Evolutionary conservation across 2,888 invertebrate genomes (phyloP).

Genomic region (Meta bourneti): DNA sequence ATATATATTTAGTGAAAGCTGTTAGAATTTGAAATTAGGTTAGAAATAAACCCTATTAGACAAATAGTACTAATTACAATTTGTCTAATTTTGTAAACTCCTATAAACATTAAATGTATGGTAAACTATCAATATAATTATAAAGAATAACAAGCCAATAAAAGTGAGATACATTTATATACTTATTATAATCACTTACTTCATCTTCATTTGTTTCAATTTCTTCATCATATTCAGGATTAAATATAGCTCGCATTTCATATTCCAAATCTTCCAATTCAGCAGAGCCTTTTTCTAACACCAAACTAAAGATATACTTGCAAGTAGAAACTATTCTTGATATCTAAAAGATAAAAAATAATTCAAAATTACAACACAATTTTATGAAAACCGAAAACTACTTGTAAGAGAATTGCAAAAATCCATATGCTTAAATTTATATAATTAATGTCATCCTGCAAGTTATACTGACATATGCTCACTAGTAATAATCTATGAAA

Average conservation of each 20-base stretch:
- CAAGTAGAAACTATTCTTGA: conserved; percentile 11
- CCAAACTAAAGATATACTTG: conserved; percentile 31
- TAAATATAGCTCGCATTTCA: conserved; percentile 60
- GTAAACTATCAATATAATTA: too few species aligned
- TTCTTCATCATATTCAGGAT: conserved; percentile 55
- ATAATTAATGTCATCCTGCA: too few species aligned
- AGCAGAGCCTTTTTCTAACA: conserved; percentile 15
- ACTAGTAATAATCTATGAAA: too few species aligned
- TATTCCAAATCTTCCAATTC: conserved; percentile 49
- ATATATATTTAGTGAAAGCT: too few species aligned
- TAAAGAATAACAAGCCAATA: too few species aligned
- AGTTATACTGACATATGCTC: too few species aligned
- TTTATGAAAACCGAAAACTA: neutral
- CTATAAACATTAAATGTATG: neutral
- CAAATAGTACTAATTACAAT: too few species aligned
- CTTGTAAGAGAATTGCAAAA: neutral
- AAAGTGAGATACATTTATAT: too few species aligned
- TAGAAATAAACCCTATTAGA: too few species aligned
- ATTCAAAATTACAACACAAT: neutral
- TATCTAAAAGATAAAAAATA: conserved; percentile 26
- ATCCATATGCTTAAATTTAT: neutral
- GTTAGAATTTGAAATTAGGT: too few species aligned
- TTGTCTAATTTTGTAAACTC: neutral
- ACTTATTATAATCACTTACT: neutral
- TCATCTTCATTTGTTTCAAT: conserved; percentile 31